These are phyloP conservation scores for Andinoacara biseriatus DNA, from an alignment of 2,113 vertebrate species.

Conservation along the genomic window DNA sequence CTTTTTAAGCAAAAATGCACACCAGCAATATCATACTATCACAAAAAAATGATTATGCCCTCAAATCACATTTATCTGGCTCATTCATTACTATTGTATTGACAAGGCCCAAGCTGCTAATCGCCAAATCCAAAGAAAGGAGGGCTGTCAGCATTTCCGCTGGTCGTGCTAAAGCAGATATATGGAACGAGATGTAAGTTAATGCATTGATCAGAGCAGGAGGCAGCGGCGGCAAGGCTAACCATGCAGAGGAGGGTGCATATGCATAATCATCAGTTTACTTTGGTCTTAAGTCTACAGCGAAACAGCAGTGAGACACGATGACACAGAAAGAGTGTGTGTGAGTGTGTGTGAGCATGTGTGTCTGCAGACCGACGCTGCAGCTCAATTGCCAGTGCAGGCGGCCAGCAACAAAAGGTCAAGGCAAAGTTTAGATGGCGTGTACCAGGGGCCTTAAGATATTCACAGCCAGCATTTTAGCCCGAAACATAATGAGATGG, in stretches of 20 bases:
- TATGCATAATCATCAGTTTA: conserved; percentile 77
- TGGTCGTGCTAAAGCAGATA: conserved; percentile 76
- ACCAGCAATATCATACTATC: conserved; percentile 83
- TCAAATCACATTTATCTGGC: conserved; percentile 79
- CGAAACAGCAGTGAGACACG: conserved; percentile 53
- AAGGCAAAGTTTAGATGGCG: conserved; percentile 81
- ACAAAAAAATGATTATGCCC: conserved; percentile 81
- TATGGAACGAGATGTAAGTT: conserved; percentile 76
- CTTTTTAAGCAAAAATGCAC: conserved; percentile 86
- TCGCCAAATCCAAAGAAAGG: conserved; percentile 79
- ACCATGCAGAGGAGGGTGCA: conserved; percentile 63
- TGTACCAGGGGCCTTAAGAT: conserved; percentile 80
- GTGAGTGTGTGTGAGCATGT: conserved; percentile 39
- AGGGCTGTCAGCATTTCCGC: conserved; percentile 78
- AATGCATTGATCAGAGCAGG: conserved; percentile 73
- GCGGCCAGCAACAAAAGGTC: conserved; percentile 79
- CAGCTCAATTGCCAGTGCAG: conserved; percentile 60
- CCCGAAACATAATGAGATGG: conserved; percentile 81
- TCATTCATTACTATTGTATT: conserved; percentile 83
- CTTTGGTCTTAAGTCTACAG: conserved; percentile 69
- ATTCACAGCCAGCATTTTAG: conserved; percentile 86
- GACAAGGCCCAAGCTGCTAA: conserved; percentile 81
- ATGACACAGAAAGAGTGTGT: conserved; percentile 51
- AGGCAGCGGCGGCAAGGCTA: conserved; percentile 58
- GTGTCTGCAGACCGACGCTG: conserved; percentile 34